These are phyloP conservation scores for Cyrtorhinus lividipennis DNA, from an alignment of 1,140 invertebrate genomes.

Conservation along the genomic window DNA sequence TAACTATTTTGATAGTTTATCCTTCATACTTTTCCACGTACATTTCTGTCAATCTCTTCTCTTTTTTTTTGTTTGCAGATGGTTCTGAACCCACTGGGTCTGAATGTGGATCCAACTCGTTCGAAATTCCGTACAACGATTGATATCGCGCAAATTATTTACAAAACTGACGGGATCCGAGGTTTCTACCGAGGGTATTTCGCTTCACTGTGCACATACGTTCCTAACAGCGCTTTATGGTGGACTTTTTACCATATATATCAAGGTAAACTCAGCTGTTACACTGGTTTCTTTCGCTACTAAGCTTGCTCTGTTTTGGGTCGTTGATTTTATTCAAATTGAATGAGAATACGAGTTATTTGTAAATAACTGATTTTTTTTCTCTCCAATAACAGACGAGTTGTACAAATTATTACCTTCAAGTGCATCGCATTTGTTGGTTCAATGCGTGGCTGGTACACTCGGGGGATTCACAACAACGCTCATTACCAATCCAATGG, in stretches of 20 bases:
- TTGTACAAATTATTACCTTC: constrained; percentile 51
- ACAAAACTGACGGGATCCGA: constrained; percentile 59
- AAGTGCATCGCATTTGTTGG: constrained; percentile 66
- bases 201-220: constrained; percentile 80
- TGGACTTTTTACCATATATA: constrained; percentile 92
- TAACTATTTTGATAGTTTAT: too few relatives aligned
- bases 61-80: too few relatives aligned
- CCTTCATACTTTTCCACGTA: too few relatives aligned
- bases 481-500: constrained; percentile 86
- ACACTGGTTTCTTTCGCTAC: too few relatives aligned
- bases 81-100: constrained; percentile 51
- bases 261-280: constrained; percentile 51
- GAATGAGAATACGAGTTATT: too few relatives aligned
- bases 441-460: constrained; percentile 80
- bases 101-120: constrained; percentile 41
- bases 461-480: constrained; percentile 83
- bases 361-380: too few relatives aligned
- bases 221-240: constrained; percentile 91
- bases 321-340: background rate
- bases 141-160: constrained; percentile 59
- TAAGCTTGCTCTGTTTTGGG: background rate
- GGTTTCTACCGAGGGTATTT: constrained; percentile 91
- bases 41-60: too few relatives aligned
- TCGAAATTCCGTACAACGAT: constrained; percentile 45
- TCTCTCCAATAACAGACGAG: too few relatives aligned